Conservation (phyloP, 2,113 vertebrate genomes). For the Ochotona princeps region DNA sequence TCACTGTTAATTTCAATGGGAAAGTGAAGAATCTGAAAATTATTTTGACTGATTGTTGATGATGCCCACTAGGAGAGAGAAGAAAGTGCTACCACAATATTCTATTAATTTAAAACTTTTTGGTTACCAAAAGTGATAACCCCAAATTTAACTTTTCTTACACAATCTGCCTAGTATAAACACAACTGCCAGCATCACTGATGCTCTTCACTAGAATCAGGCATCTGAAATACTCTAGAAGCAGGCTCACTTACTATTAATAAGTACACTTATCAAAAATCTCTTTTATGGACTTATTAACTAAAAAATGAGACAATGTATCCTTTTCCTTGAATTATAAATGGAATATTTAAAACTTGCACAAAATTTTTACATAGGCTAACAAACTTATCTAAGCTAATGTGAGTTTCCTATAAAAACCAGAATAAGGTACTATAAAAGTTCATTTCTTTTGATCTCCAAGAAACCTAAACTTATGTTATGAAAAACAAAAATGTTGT, state of each 20-base stretch:
- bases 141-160: slow-evolving; percentile 5
- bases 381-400: neutral
- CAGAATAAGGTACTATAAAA: neutral
- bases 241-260: neutral
- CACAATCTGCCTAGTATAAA: neutral
- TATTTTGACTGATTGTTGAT: neutral
- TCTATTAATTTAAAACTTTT: neutral
- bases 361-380: neutral
- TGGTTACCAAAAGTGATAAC: neutral
- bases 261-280: neutral
- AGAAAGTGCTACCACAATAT: neutral
- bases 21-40: neutral
- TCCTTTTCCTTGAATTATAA: neutral
- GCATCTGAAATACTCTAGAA: neutral
- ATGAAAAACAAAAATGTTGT: neutral
- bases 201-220: neutral
- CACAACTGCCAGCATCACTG: neutral
- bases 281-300: neutral
- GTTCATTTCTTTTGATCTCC: neutral
- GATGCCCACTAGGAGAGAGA: neutral
- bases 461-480: neutral
- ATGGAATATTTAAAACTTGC: neutral
- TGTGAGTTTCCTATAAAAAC: neutral
- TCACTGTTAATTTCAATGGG: slow-evolving; percentile 10
- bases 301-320: neutral